phyloP scores from a whole-genome alignment of 2,113 vertebrate genomes.

The Labeo rohita region DNA sequence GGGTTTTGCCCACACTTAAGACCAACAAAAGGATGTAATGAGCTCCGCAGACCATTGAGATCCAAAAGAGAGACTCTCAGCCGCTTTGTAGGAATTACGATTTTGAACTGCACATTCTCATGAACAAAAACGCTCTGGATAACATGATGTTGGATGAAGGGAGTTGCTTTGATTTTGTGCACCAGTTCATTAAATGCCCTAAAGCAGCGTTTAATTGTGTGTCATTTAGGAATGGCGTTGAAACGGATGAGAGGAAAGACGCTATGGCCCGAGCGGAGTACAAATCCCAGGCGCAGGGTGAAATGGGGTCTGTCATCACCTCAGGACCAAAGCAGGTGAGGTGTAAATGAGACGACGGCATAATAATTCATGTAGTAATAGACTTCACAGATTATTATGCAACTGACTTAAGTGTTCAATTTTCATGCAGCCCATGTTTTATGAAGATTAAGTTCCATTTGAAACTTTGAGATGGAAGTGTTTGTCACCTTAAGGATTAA shows the following conservation, averaged over 20 bases:
- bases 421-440: conserved; percentile 1
- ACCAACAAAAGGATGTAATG: conserved; percentile 61
- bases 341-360: conserved; percentile 23
- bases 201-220: conserved; percentile 30
- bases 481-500: conserved; percentile 4
- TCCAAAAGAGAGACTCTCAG: conserved; percentile 24
- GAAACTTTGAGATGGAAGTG: neutral
- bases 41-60: conserved; percentile 59
- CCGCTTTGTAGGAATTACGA: conserved; percentile 57
- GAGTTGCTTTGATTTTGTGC: conserved; percentile 6
- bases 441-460: neutral
- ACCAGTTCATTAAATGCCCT: conserved; percentile 30
- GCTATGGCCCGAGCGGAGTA: conserved; percentile 81
- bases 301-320: conserved; percentile 67
- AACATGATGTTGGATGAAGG: neutral
- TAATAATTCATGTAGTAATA: conserved; percentile 3
- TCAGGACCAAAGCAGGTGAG: conserved; percentile 77
- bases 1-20: conserved; percentile 26
- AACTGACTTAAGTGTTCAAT: neutral
- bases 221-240: conserved; percentile 71
- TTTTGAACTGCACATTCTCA: conserved; percentile 25
- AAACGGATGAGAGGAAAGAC: conserved; percentile 78
- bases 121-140: neutral
- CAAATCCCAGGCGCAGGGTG: conserved; percentile 74
- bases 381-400: conserved; percentile 13